Evolutionary conservation across 2,888 invertebrate genomes (phyloP).

Genomic region (Anticlea derivata): DNA sequence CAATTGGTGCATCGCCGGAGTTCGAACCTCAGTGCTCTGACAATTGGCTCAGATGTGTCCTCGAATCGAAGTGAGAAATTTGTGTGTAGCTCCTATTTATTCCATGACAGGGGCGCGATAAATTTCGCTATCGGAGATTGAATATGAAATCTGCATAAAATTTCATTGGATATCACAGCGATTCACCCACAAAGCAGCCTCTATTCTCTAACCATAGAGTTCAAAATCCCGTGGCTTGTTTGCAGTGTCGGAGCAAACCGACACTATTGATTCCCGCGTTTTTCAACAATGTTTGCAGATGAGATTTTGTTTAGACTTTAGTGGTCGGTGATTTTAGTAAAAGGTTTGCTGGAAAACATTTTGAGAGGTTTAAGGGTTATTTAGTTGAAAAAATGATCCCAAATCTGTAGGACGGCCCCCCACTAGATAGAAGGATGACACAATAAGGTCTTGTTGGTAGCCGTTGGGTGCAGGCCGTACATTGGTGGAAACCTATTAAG

Average conservation of each 20-base stretch:
- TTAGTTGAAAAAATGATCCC: too few relatives aligned
- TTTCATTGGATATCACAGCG: slow-evolving; percentile 34
- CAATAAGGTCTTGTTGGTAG: too few relatives aligned
- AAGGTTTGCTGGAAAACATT: slow-evolving; percentile 2
- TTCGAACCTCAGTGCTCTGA: too few relatives aligned
- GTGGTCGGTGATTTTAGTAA: slow-evolving; percentile 1
- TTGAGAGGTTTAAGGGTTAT: slow-evolving; percentile 1
- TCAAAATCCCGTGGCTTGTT: not conserved
- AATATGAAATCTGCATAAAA: slow-evolving; percentile 66
- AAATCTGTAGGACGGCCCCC: too few relatives aligned
- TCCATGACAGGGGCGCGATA: slow-evolving; percentile 43
- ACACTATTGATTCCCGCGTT: slow-evolving; percentile 14
- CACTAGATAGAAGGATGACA: too few relatives aligned
- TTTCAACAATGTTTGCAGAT: slow-evolving; percentile 20
- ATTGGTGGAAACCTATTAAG: too few relatives aligned
- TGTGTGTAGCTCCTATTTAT: slow-evolving; percentile 5
- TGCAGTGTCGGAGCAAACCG: not conserved
- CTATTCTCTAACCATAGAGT: not conserved
- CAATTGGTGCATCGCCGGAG: too few relatives aligned
- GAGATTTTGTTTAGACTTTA: slow-evolving; percentile 18
- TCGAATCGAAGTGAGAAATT: not conserved
- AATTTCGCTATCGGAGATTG: slow-evolving; percentile 62
- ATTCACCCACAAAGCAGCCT: not conserved
- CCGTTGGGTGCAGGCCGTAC: too few relatives aligned
- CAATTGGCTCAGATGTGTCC: too few relatives aligned